Percentiles rank a stretch among this genome's conserved stretches.
phyloP scores from a whole-genome alignment of 2,113 vertebrate genomes.

The Hippoglossus stenolepis region DNA sequence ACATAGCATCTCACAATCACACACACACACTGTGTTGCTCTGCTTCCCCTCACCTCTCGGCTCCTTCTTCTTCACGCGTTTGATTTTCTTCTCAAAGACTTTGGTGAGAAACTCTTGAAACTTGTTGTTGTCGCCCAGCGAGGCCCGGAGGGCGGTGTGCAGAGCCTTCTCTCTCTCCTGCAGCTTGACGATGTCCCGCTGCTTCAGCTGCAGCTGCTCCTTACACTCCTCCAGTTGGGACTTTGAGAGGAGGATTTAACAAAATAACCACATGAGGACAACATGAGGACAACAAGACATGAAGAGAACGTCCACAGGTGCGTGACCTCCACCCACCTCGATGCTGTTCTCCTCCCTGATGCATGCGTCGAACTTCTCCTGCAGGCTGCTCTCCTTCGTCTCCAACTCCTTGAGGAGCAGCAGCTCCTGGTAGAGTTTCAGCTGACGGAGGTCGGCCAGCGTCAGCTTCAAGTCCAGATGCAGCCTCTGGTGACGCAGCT shows the following conservation, averaged over 20 bases:
- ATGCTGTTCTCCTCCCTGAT: constrained; percentile 76
- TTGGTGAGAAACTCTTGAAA: constrained; percentile 87
- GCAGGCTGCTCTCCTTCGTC: constrained; percentile 85
- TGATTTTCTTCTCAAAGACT: constrained; percentile 89
- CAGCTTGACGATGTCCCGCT: constrained; percentile 81
- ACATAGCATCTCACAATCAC: constrained; percentile 4
- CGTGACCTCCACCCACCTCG: constrained; percentile 48
- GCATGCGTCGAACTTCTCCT: constrained; percentile 79
- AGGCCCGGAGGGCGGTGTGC: constrained; percentile 82
- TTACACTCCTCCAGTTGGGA: constrained; percentile 83
- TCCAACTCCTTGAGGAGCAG: constrained; percentile 89
- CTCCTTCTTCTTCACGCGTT: constrained; percentile 80
- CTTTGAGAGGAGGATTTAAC: constrained; percentile 60
- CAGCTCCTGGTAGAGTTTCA: constrained; percentile 90
- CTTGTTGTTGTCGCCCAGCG: constrained; percentile 88
- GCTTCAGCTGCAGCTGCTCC: constrained; percentile 85
- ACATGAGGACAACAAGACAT: no score
- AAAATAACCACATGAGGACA: no score
- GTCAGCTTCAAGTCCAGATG: constrained; percentile 88
- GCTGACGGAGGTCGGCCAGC: constrained; percentile 83
- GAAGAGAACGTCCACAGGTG: not conserved
- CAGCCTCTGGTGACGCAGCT: constrained; percentile 87
- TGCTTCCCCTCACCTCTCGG: constrained; percentile 51
- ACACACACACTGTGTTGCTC: not conserved
- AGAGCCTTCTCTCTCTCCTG: constrained; percentile 86